These are phyloP conservation scores for Euura lappo DNA, from an alignment of 1,140 invertebrate species.

Conservation along the genomic window DNA sequence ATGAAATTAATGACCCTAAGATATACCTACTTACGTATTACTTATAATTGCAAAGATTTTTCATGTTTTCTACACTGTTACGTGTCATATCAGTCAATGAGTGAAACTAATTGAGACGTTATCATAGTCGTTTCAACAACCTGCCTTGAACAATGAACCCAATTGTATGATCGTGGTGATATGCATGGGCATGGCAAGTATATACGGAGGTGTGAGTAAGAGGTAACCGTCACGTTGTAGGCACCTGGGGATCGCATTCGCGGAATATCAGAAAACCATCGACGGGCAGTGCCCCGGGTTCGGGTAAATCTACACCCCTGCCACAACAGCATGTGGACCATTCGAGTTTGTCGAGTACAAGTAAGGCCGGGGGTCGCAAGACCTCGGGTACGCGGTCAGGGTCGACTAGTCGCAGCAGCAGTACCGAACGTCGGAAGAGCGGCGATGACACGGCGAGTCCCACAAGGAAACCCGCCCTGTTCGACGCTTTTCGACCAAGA, in stretches of 20 bases:
- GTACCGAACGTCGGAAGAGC: constrained; percentile 65
- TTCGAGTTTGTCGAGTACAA: constrained; percentile 46
- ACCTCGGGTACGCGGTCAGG: constrained; percentile 55
- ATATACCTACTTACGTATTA: too few species aligned
- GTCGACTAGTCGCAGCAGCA: constrained; percentile 65
- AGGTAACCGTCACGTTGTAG: constrained; percentile 52
- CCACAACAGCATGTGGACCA: constrained; percentile 44
- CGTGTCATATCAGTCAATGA: too few species aligned
- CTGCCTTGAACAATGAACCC: too few species aligned
- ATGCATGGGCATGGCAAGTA: too few species aligned
- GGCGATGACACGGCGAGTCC: constrained; percentile 70
- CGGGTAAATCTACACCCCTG: constrained; percentile 51
- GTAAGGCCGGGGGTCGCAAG: constrained; percentile 42
- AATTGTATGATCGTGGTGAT: too few species aligned
- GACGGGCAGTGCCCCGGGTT: constrained; percentile 47
- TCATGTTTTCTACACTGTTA: too few species aligned
- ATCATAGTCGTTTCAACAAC: too few species aligned
- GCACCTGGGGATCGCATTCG: constrained; percentile 69
- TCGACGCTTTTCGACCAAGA: constrained; percentile 84
- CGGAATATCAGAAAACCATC: constrained; percentile 49
- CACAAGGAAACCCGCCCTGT: constrained; percentile 74
- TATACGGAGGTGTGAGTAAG: too few species aligned
- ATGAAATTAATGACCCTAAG: not conserved
- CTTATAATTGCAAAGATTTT: too few species aligned
- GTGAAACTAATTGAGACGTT: too few species aligned